Conservation (phyloP, 2,113 vertebrate species). For the Leucoraja erinaceus region DNA sequence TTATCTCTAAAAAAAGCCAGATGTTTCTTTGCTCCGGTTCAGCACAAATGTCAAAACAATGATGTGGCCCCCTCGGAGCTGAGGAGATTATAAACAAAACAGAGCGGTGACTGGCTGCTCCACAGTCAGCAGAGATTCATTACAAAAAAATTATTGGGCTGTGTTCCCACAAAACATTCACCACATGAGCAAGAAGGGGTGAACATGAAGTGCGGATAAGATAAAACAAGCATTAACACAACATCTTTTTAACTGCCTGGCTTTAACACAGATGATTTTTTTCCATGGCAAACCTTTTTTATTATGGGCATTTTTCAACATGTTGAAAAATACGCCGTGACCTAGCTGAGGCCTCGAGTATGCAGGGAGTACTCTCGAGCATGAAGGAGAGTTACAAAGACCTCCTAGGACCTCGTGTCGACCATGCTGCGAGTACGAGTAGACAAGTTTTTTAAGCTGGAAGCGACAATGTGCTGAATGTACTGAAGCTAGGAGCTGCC, state of each 20-base stretch:
- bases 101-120: slow-evolving; percentile 13
- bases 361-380: too few relatives aligned
- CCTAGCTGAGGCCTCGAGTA: too few relatives aligned
- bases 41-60: slow-evolving; percentile 40
- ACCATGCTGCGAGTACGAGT: too few relatives aligned
- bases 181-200: not conserved
- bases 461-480: too few relatives aligned
- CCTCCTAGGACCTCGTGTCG: too few relatives aligned
- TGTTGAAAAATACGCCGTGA: too few relatives aligned
- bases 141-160: slow-evolving; percentile 22
- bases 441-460: too few relatives aligned
- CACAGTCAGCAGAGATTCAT: slow-evolving; percentile 36
- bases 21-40: slow-evolving; percentile 40
- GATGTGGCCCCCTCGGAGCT: not conserved
- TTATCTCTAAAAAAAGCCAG: slow-evolving; percentile 39
- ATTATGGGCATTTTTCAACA: too few relatives aligned
- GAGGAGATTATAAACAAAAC: slow-evolving; percentile 16
- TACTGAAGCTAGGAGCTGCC: too few relatives aligned
- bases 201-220: not conserved
- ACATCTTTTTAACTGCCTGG: not conserved
- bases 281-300: too few relatives aligned
- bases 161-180: slow-evolving; percentile 28
- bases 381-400: too few relatives aligned
- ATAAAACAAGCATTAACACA: slow-evolving; percentile 34
- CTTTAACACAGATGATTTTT: not conserved